Evolutionary conservation across 2,888 invertebrate genomes (phyloP).

Genomic region (Cataglyphis cursor): DNA sequence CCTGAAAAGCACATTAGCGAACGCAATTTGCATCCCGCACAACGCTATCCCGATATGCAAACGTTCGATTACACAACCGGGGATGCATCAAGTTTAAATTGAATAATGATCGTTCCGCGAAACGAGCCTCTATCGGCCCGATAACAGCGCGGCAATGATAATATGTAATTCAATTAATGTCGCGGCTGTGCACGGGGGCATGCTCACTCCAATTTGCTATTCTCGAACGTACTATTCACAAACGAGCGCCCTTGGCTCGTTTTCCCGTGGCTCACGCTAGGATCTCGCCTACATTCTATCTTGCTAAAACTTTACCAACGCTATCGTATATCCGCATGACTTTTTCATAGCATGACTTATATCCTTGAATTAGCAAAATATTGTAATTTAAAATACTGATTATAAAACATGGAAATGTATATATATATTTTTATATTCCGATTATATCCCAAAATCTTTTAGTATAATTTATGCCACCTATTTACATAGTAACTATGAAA

Average conservation of each 20-base stretch:
- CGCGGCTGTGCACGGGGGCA: slow-evolving; percentile 62
- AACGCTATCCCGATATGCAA: slow-evolving; percentile 58
- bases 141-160: slow-evolving; percentile 74
- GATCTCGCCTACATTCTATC: slow-evolving; percentile 19
- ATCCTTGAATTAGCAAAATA: slow-evolving; percentile 6
- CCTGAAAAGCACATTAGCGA: slow-evolving; percentile 38
- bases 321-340: not conserved
- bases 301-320: slow-evolving; percentile 15
- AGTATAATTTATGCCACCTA: slow-evolving; percentile 38
- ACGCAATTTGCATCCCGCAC: slow-evolving; percentile 33
- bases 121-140: slow-evolving; percentile 74
- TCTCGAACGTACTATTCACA: slow-evolving; percentile 19
- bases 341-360: not conserved
- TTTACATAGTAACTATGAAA: slow-evolving; percentile 26
- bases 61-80: slow-evolving; percentile 63
- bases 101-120: slow-evolving; percentile 75
- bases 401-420: not conserved
- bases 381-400: not conserved
- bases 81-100: slow-evolving; percentile 76
- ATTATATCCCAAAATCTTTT: slow-evolving; percentile 42
- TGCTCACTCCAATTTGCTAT: slow-evolving; percentile 59
- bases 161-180: slow-evolving; percentile 78
- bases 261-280: slow-evolving; percentile 27
- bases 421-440: slow-evolving; percentile 8
- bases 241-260: not conserved